Evolutionary conservation across 1,140 invertebrate genomes (phyloP), one percentile per base, ranked within the genome.

Genomic region (Procambarus clarkii): DNA sequence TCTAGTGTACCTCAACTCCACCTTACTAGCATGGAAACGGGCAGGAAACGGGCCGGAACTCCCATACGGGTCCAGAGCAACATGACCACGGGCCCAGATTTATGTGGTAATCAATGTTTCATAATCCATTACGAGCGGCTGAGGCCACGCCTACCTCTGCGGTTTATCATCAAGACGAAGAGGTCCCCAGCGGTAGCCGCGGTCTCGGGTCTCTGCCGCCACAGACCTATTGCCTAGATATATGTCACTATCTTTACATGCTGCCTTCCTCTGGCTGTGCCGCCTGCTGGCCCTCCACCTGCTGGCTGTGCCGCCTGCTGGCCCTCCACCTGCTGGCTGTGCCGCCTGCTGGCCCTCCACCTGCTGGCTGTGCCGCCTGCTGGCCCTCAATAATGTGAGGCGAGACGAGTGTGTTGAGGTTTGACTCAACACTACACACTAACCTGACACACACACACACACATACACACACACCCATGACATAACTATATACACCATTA

Each of bases 91-190:
- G 78, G 78, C 44, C 64, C 77, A 89, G 87, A 89, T 89, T 89
- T 89, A 89, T 89, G 79, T 81, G 87, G 87, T 82, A 89, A 89
- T 89, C 87, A 89, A 89, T 89, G 87, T 89, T 89, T 89, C 87
- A 89, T 89, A 89, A 89, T 90, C 81, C 81, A 84, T 84, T 84
- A 83, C 88, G 80, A 64, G 81, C 54, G 80, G 64, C 64, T 60
- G 64, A 18, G 69, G 69, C 81, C 81, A 84, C 88, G 80, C 88
- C 81, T 90, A 84, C 50, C 69, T 48, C 69, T 64, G 83, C 71
- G 83, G 83, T 86, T 86, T 86, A 86, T 86, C 83, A 86, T 86
- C 83, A 86, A 86, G 83, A 86, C 69, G 83, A 50, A 86, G 71
- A 74, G 83, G 69, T 86, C 83, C 83, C 82, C 71, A 86, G 83